Percentiles rank a stretch among this genome's conserved stretches.
Conservation (phyloP, 2,797 vertebrate species). For the Gastrophryne carolinensis region DNA sequence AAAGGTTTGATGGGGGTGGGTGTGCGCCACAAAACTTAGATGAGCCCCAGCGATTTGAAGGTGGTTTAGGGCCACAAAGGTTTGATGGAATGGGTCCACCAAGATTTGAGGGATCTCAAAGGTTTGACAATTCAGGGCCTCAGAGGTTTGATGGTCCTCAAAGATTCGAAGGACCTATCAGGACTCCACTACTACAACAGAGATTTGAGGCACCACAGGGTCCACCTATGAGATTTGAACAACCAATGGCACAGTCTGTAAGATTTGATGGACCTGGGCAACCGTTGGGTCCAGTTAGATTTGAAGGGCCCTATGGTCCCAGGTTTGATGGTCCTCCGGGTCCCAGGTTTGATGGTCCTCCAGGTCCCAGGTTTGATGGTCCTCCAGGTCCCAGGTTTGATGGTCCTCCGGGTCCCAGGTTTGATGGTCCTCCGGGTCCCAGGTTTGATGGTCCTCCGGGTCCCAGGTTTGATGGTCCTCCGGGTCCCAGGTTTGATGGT, state of each 20-base stretch:
- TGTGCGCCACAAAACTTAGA: constrained; percentile 63
- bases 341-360: constrained; percentile 54
- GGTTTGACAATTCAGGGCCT: constrained; percentile 68
- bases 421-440: constrained; percentile 62
- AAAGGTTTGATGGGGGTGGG: constrained; percentile 70
- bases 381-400: constrained; percentile 63
- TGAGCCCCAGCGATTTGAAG: constrained; percentile 54
- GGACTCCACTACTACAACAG: constrained; percentile 67
- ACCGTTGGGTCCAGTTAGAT: constrained; percentile 62
- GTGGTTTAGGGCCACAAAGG: too few species aligned
- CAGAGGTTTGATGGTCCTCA: constrained; percentile 75
- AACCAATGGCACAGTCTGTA: constrained; percentile 56
- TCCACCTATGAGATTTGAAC: constrained; percentile 73
- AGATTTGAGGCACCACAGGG: constrained; percentile 79
- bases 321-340: constrained; percentile 69
- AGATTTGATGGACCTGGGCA: constrained; percentile 74
- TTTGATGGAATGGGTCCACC: constrained; percentile 70
- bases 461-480: constrained; percentile 67
- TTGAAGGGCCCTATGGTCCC: constrained; percentile 65
- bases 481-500: constrained; percentile 66
- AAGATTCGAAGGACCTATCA: constrained; percentile 73
- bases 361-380: constrained; percentile 67
- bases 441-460: constrained; percentile 60
- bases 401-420: constrained; percentile 66
- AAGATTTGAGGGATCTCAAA: constrained; percentile 70